phyloP scores from a whole-genome alignment of 2,888 invertebrate genomes.

The Tridacna crocea region DNA sequence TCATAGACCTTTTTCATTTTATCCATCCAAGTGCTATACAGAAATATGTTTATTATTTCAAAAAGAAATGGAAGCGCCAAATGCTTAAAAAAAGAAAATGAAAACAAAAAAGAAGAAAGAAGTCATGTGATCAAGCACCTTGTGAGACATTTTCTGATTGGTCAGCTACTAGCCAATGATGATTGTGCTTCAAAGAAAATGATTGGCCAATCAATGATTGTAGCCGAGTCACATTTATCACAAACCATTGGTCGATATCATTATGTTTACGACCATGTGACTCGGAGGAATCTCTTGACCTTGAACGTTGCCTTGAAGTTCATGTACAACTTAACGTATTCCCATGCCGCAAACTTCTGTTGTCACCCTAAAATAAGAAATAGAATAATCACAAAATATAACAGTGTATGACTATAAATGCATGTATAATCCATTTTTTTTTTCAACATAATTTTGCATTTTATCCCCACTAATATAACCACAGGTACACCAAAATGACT shows the following conservation, averaged over 20 bases:
- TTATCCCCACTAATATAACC: no score
- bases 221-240: conserved; percentile 62
- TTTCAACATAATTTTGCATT: no score
- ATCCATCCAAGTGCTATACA: no score
- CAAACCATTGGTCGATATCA: conserved; percentile 48
- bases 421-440: no score
- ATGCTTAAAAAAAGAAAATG: background rate
- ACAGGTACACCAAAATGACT: no score
- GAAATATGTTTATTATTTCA: no score
- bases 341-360: conserved; percentile 79
- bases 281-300: conserved; percentile 31
- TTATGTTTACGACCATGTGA: conserved; percentile 20
- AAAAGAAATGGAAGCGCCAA: conserved; percentile 32
- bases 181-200: conserved; percentile 55
- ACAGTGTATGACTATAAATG: conserved; percentile 2
- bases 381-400: conserved; percentile 43
- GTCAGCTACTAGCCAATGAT: conserved; percentile 61
- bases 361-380: conserved; percentile 77
- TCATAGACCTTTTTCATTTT: no score
- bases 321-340: conserved; percentile 64
- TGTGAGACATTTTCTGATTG: conserved; percentile 60
- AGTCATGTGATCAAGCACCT: conserved; percentile 63
- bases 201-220: conserved; percentile 60
- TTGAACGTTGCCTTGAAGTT: conserved; percentile 31
- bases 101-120: conserved; percentile 16